Base-by-base conservation (phyloP, 2,888 invertebrate genomes). In the Artemia sinica region DNA sequence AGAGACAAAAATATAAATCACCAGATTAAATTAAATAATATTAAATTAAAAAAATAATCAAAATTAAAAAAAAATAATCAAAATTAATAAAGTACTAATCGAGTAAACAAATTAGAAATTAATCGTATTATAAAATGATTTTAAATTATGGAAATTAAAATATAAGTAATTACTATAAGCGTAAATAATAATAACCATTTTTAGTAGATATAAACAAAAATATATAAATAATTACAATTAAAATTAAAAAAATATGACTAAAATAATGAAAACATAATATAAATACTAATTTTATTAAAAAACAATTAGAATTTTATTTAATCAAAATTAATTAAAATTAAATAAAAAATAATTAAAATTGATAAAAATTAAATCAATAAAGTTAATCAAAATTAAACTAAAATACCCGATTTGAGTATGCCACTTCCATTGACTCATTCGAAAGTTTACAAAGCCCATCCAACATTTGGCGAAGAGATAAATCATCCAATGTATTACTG, bases 391-490 rank as follows among this genome's bases (percentile, higher is more conserved):
- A 28, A 28, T 28, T 4, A 28, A 66, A 41, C 66, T 18, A 65
- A 74, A 81, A 79, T 78, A 89, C 89, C 77, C 93, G 83, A 78
- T 95, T 96, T 11, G 91, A 89, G 78, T 92, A 94, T 0, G 95
- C 95, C 70, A 95, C 80, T 75, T 96, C 95, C 93, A 96, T 94
- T 48, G 95, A 92, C 78, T 98, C 97, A 72, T 91, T 88, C 1
- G 94, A 94, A 28, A 97, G 81, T 79, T 95, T 94, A 76, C 95
- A 95, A 1, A 98, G 81, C 0, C 96, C 96, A 77, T 96, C 94
- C 69, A 98, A 93, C 51, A 98, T 82, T 77, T 96, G 94, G 79
- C 96, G 94, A 7, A 97, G 79, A 2, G 95, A 92, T 4, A 91
- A 91, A 77, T 96, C 94, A 77, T 94, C 91, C 73, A 96, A 81